Percentiles rank a stretch among this genome's conserved stretches.
phyloP scores from a whole-genome alignment of 2,113 vertebrate species.

The Oophaga pumilio region DNA sequence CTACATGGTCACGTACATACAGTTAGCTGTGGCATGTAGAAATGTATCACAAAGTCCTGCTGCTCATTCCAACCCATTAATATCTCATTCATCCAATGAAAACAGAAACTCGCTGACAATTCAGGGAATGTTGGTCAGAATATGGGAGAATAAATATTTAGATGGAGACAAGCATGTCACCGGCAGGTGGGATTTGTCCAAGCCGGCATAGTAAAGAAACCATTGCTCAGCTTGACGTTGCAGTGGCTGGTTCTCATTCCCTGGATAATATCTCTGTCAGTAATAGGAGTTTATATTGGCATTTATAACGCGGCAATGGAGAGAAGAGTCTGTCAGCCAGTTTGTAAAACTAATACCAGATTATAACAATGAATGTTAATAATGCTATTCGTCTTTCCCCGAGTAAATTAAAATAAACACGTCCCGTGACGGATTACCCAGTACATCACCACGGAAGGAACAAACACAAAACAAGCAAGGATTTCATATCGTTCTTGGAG shows the following conservation, averaged over 20 bases:
- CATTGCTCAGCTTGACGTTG: slow-evolving; percentile 40
- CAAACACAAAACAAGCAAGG: background rate
- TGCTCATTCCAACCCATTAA: background rate
- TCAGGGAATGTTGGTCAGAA: slow-evolving; percentile 11
- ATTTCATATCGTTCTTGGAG: background rate
- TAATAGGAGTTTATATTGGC: background rate
- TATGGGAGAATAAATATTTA: slow-evolving; percentile 32
- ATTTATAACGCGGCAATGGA: slow-evolving; percentile 8
- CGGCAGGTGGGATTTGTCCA: slow-evolving; percentile 21
- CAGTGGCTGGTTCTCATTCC: background rate
- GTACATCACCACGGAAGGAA: background rate
- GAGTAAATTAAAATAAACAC: slow-evolving; percentile 27
- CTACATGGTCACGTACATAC: background rate
- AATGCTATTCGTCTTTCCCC: background rate
- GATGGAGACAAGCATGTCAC: background rate
- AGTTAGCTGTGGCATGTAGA: background rate
- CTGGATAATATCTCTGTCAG: background rate
- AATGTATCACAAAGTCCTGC: background rate
- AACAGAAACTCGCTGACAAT: background rate
- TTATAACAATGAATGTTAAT: slow-evolving; percentile 19
- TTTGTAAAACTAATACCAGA: slow-evolving; percentile 36
- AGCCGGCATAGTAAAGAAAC: slow-evolving; percentile 2
- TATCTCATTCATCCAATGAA: background rate
- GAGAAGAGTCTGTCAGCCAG: background rate
- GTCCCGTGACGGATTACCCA: background rate